Base-by-base conservation (phyloP, 2,888 invertebrate genomes). In the Carabus problematicus region DNA sequence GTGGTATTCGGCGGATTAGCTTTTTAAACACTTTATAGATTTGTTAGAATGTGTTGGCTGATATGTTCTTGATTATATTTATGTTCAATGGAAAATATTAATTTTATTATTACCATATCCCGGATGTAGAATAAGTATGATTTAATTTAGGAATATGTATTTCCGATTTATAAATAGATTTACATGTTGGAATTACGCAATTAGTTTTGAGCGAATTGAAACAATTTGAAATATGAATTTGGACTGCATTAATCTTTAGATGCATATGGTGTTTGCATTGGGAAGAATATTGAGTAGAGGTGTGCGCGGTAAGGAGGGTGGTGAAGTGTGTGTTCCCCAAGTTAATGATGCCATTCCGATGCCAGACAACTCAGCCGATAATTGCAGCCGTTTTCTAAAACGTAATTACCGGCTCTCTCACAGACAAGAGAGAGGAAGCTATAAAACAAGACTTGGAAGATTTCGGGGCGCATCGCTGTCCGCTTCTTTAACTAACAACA, bases 281-380 rank as follows among this genome's bases (percentile, higher is more conserved):
- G 29, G 29, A 29, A 29, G 29, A 29, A 29, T 29, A 29, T 29
- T 29, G 29, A 29, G 29, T 29, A 19, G 52, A 52, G 12, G 12
- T 16, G 52, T 52, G 14, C 18, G 9, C 7, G 47, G 47, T 16
- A 43, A 56, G 56, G 43, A 14, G 55, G 12, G 55, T 19, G 29
- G 18, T 40, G 40, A 8, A 16, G 41, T 54, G 45, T 47, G 16
- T 16, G 52, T 52, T 52, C 64, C 64, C 19, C 45, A 43, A 56
- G 64, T 66, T 66, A 66, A 66, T 66, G 66, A 66, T 66, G 59
- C 66, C 66, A 66, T 66, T 66, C 59, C 58, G 49, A 66, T 58
- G 58, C 66, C 59, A 66, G 59, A 59, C 66, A 58, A 66, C 47
- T 58, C 59, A 16, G 59, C 45, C 59, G 49, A 66, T 66, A 66